Evolutionary conservation across 2,888 invertebrate species (phyloP), one percentile per base, ranked within the genome.

Genomic region (Mimas tiliae): DNA sequence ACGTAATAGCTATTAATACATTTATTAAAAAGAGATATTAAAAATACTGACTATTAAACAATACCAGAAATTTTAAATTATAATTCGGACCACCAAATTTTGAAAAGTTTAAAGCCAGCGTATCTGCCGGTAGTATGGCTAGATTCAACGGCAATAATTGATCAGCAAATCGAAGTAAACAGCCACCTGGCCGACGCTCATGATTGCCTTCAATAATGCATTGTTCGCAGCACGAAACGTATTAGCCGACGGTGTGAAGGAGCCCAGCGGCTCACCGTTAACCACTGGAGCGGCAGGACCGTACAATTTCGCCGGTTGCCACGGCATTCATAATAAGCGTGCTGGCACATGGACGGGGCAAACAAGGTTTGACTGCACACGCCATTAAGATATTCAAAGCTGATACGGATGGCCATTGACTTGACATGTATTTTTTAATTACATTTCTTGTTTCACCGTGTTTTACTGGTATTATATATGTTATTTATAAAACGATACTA

Each of bases 151-250:
- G 82, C 79, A 86, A 89, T 90, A 89, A 89, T 89, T 88, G 88
- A 89, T 87, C 85, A 86, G 86, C 80, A 85, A 86, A 86, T 87
- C 86, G 86, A 83, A 79, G 85, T 79, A 86, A 87, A 87, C 88
- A 84, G 78, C 83, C 87, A 88, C 85, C 88, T 88, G 88, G 84
- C 80, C 74, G 76, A 74, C 78, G 79, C 75, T 81, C 85, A 84
- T 85, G 87, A 90, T 89, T 88, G 88, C 83, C 86, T 84, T 85
- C 86, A 86, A 88, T 89, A 89, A 89, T 89, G 87, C 86, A 89
- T 84, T 82, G 85, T 85, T 81, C 77, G 73, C 72, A 74, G 82
- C 88, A 88, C 88, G 88, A 81, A 86, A 85, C 78, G 80, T 79
- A 76, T 76, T 82, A 84, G 69, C 76, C 83, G 79, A 45, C 81